Percentiles rank a stretch among this genome's conserved stretches.
phyloP scores from a whole-genome alignment of 2,888 invertebrate species.

The Rotaria socialis region DNA sequence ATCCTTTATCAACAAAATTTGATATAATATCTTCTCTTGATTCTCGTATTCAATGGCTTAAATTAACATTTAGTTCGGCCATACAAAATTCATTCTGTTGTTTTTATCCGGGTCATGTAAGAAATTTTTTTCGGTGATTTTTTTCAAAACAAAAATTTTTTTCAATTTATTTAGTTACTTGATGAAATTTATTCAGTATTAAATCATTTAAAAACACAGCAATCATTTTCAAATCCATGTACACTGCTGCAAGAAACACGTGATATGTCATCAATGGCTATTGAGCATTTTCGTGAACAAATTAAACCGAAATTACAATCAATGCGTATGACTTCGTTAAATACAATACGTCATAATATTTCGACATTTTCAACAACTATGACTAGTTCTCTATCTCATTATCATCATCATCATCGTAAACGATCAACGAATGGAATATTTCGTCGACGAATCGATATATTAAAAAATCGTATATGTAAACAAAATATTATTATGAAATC shows the following conservation, averaged over 20 bases:
- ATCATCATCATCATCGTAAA: not conserved
- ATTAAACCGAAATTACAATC: conserved; percentile 71
- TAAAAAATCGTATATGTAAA: not conserved
- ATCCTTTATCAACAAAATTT: conserved; percentile 78
- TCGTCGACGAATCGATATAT: not conserved
- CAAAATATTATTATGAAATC: not conserved
- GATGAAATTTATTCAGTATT: conserved; percentile 79
- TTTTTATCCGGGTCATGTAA: conserved; percentile 86
- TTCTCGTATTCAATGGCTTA: conserved; percentile 81
- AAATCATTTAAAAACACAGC: conserved; percentile 65
- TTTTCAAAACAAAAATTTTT: too few relatives aligned
- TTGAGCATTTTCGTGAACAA: conserved; percentile 89
- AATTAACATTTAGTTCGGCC: not conserved
- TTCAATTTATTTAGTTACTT: conserved; percentile 67
- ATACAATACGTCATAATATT: too few relatives aligned
- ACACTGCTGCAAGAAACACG: conserved; percentile 80
- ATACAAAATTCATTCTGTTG: conserved; percentile 69
- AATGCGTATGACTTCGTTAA: not conserved
- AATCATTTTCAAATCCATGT: conserved; percentile 62
- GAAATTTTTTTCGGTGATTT: too few relatives aligned
- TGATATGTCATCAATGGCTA: conserved; percentile 88
- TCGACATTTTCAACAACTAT: not conserved
- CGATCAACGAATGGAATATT: not conserved
- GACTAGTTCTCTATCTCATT: not conserved
- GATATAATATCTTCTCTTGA: conserved; percentile 84